Conservation (phyloP, 1,140 invertebrate genomes). For the Kradibia gibbosae region DNA sequence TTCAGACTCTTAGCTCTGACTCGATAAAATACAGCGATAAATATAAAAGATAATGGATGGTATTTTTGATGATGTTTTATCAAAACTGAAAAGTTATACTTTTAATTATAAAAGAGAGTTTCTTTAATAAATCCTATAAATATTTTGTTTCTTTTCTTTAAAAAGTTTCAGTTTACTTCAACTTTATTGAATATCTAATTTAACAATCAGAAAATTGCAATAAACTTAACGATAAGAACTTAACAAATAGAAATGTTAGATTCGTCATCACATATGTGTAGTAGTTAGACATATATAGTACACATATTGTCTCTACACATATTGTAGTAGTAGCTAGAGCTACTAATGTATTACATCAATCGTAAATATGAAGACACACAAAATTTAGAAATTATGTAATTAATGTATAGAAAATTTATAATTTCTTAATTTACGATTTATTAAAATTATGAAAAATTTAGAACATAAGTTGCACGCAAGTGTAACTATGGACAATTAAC, state of each 20-base stretch:
- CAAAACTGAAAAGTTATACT: no score
- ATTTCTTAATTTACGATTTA: slow-evolving; percentile 18
- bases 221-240: not conserved
- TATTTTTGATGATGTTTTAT: no score
- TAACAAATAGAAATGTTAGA: not conserved
- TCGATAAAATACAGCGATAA: no score
- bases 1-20: no score
- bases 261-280: not conserved
- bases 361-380: not conserved
- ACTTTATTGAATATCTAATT: not conserved
- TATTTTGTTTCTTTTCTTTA: not conserved
- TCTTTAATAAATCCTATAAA: no score
- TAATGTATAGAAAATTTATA: not conserved
- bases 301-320: no score
- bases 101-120: no score
- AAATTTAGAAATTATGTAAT: not conserved
- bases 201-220: not conserved
- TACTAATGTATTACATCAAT: not conserved
- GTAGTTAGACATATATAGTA: no score
- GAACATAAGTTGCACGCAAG: not conserved
- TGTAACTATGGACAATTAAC: not conserved
- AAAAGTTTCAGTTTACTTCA: not conserved
- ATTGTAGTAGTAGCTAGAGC: not conserved
- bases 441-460: slow-evolving; percentile 40
- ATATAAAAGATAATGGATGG: no score